phyloP scores from a whole-genome alignment of 2,113 vertebrate genomes.

The Labrus mixtus region DNA sequence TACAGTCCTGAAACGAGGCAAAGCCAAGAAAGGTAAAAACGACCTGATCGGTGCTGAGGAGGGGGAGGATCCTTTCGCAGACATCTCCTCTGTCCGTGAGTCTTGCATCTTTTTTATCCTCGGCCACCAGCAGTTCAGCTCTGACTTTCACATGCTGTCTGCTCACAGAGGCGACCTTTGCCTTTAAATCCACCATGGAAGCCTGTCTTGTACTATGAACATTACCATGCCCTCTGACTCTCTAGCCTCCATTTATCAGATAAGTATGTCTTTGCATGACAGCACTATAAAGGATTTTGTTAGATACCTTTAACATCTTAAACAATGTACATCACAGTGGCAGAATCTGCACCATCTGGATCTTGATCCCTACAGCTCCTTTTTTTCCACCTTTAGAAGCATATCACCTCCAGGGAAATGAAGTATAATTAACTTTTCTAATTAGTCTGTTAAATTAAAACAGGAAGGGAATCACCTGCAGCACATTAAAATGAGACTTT shows the following conservation, averaged over 20 bases:
- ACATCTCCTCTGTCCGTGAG: slow-evolving; percentile 96
- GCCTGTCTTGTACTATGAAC: slow-evolving; percentile 13
- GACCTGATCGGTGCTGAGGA: slow-evolving; percentile 96
- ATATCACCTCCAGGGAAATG: slow-evolving; percentile 39
- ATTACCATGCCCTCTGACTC: not conserved
- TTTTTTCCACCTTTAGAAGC: slow-evolving; percentile 11
- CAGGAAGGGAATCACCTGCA: slow-evolving; percentile 52
- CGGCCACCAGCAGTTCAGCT: slow-evolving; percentile 24
- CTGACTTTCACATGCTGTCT: slow-evolving; percentile 35
- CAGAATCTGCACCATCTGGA: not conserved
- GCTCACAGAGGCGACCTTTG: slow-evolving; percentile 44
- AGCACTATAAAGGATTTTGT: not conserved
- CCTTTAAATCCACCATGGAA: slow-evolving; percentile 34
- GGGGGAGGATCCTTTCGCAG: slow-evolving; percentile 92
- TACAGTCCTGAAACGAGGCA: slow-evolving; percentile 93
- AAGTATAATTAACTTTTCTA: slow-evolving; percentile 66
- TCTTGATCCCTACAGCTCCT: not conserved
- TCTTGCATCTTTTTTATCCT: slow-evolving; percentile 3
- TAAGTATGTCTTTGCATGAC: slow-evolving; percentile 14
- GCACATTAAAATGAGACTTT: slow-evolving; percentile 49
- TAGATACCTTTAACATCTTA: not conserved
- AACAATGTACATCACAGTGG: not conserved
- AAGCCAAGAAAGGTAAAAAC: slow-evolving; percentile 91
- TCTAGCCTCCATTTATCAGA: slow-evolving; percentile 22
- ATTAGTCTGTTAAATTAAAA: slow-evolving; percentile 63